phyloP scores from a whole-genome alignment of 23 tunicate genomes.

The Styela plicata region DNA sequence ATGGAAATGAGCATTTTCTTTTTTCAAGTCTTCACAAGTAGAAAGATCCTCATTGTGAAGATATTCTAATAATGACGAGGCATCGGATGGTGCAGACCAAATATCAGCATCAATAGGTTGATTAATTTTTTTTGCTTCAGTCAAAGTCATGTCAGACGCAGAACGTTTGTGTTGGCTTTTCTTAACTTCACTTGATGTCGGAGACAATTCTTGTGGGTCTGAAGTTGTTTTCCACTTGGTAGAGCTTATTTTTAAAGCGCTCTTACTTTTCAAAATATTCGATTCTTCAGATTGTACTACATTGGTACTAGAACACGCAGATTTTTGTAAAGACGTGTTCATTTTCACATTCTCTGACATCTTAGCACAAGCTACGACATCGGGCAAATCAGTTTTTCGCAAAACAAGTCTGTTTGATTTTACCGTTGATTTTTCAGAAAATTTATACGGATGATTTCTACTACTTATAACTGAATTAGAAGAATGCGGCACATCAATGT shows the following conservation, averaged over 20 bases:
- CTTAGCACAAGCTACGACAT: neutral
- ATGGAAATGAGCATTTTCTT: slow-evolving; percentile 75
- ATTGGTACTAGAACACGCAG: too few relatives aligned
- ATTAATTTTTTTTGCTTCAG: neutral
- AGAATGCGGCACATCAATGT: neutral
- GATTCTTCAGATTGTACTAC: too few relatives aligned
- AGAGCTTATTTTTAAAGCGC: neutral
- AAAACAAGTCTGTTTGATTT: neutral
- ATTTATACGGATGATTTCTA: too few relatives aligned
- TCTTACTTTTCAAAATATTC: neutral
- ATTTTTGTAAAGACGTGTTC: neutral
- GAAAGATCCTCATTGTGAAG: neutral
- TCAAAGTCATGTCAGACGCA: neutral
- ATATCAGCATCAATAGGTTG: neutral
- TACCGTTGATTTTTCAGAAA: neutral
- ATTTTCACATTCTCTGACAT: neutral
- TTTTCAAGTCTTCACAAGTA: neutral
- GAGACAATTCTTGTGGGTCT: neutral
- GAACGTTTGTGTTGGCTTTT: neutral
- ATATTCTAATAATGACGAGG: neutral
- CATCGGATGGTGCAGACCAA: neutral
- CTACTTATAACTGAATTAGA: too few relatives aligned
- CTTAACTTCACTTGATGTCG: too few relatives aligned
- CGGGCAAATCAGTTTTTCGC: neutral
- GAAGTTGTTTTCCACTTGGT: neutral